Percentiles rank a stretch among this genome's conserved stretches.
Conservation (phyloP, 2,888 invertebrate genomes). For the Drosophila niveifrons region DNA sequence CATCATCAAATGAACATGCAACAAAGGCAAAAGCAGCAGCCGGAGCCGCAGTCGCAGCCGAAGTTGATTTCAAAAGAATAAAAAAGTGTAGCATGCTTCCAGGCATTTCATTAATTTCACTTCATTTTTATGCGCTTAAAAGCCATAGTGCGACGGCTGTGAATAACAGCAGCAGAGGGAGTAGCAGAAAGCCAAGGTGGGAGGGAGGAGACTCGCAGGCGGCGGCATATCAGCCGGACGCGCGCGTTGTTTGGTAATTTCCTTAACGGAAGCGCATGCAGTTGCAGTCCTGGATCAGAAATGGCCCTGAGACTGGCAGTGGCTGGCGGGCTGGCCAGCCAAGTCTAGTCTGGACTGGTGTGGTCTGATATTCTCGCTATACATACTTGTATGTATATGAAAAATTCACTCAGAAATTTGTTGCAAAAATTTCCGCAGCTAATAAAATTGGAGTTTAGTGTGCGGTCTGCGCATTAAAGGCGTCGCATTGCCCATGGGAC, state of each 20-base stretch:
- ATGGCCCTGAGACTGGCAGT: slow-evolving; percentile 19
- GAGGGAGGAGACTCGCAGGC: slow-evolving; percentile 58
- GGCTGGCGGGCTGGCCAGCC: slow-evolving; percentile 24
- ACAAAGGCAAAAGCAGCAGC: slow-evolving; percentile 12
- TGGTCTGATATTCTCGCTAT: neutral
- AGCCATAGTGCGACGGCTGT: slow-evolving; percentile 35
- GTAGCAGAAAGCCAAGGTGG: neutral
- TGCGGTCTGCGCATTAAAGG: slow-evolving; percentile 36
- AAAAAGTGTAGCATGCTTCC: slow-evolving; percentile 60
- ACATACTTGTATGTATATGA: slow-evolving; percentile 9
- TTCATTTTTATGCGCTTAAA: slow-evolving; percentile 55
- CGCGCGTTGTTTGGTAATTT: slow-evolving; percentile 78
- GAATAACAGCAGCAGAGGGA: slow-evolving; percentile 7
- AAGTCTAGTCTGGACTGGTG: neutral
- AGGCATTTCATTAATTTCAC: slow-evolving; percentile 73
- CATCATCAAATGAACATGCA: slow-evolving; percentile 32
- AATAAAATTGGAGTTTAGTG: slow-evolving; percentile 37
- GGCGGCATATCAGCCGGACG: slow-evolving; percentile 72
- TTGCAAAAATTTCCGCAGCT: slow-evolving; percentile 51
- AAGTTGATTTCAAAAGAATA: slow-evolving; percentile 9
- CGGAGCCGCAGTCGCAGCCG: neutral
- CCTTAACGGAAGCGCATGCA: slow-evolving; percentile 76
- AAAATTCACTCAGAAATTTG: slow-evolving; percentile 53
- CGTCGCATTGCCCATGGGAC: slow-evolving; percentile 32
- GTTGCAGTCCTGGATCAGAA: slow-evolving; percentile 51